Evolutionary conservation across 2,797 vertebrate genomes (phyloP), one percentile per base, ranked within the genome.

Genomic region (Sebastes variabilis): DNA sequence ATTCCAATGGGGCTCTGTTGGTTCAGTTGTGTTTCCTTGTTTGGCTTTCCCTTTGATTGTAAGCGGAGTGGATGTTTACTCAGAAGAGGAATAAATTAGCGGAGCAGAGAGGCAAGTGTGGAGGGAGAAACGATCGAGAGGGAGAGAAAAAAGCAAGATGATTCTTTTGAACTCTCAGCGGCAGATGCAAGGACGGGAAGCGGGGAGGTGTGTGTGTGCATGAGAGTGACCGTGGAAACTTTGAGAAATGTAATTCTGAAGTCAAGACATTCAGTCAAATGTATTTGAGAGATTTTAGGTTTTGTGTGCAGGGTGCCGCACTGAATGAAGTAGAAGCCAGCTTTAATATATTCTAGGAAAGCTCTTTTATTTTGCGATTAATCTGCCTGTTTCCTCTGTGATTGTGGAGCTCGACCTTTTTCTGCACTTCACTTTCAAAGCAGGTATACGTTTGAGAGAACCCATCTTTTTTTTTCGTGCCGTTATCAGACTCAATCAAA

Each of bases 11-110:
- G 80, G 74, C 76, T 79, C n/a, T 77, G 82, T 89, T 89, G 87
- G 79, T 89, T 88, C 62, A 75, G 36, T 80, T 73, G 58, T 66
- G 69, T 86, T 87, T 86, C 69, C 75, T 66, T 77, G 80, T 88
- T 91, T 85, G 77, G 54, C 76, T 84, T 34, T 60, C 54, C 34
- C 75, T 89, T 86, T 85, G 77, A 91, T 83, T 89, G 81, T 81
- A 79, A 85, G 81, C 52, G 2, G 29, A 82, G 68, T 80, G 72
- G 71, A 83, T 88, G 83, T 89, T 87, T 85, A 68, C 89, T 71
- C 80, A 58, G 81, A 90, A 72, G 69, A 78, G 55, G 54, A 81
- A 79, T 85, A 72, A 85, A 89, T 88, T 77, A 84, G 29, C 55
- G 32, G 60, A 88, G 75, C 52, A 64, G 58, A 76, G 83, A 79